Conservation (phyloP, 2,888 invertebrate species). For the Brachyopa scutellaris region DNA sequence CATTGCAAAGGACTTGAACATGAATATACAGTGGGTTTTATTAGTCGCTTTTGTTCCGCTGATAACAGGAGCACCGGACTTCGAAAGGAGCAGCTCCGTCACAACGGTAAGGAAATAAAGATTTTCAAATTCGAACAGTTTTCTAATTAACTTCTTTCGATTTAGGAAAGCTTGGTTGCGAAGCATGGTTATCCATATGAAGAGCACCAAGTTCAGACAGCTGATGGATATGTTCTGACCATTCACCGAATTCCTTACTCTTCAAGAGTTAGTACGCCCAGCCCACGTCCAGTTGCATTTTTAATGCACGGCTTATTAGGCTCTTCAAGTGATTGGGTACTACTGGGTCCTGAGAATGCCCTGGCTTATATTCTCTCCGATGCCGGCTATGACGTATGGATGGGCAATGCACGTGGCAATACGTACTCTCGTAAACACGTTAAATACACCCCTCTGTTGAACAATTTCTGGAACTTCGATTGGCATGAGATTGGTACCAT, state of each 20-base stretch:
- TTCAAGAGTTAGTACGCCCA: slow-evolving; percentile 55
- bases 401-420: slow-evolving; percentile 78
- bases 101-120: slow-evolving; percentile 74
- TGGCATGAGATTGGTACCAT: slow-evolving; percentile 78
- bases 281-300: slow-evolving; percentile 74
- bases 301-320: slow-evolving; percentile 78
- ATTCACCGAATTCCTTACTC: slow-evolving; percentile 78
- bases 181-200: slow-evolving; percentile 78
- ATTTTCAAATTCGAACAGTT: slow-evolving; percentile 22
- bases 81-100: slow-evolving; percentile 66
- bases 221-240: slow-evolving; percentile 77
- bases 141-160: neutral
- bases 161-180: slow-evolving; percentile 49
- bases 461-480: slow-evolving; percentile 77
- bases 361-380: slow-evolving; percentile 77
- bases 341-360: slow-evolving; percentile 74
- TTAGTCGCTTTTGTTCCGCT: slow-evolving; percentile 13
- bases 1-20: slow-evolving; percentile 16
- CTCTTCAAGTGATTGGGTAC: slow-evolving; percentile 78
- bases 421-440: slow-evolving; percentile 77
- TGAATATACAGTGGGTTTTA: slow-evolving; percentile 25
- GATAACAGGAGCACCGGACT: slow-evolving; percentile 35
- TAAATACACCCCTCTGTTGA: slow-evolving; percentile 70
- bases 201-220: slow-evolving; percentile 83
- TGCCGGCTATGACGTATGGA: slow-evolving; percentile 78